These are phyloP conservation scores for Andrena chrysosceles DNA, from an alignment of 2,888 invertebrate genomes.

Conservation along the genomic window DNA sequence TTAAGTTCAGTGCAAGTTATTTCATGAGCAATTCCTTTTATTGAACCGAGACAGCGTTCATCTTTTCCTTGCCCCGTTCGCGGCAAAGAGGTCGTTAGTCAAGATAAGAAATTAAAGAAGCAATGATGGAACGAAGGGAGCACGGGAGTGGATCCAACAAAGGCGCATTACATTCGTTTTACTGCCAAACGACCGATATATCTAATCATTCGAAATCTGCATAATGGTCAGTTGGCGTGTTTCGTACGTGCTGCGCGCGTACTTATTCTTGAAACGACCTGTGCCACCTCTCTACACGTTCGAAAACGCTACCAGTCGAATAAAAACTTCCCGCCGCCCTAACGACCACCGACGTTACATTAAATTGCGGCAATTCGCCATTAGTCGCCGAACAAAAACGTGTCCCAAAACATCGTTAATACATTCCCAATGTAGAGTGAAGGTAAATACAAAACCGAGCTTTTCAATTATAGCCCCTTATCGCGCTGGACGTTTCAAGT, in stretches of 20 bases:
- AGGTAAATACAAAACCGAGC: neutral
- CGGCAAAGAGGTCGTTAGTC: slow-evolving; percentile 63
- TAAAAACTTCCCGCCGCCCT: slow-evolving; percentile 47
- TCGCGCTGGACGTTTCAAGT: too few species aligned
- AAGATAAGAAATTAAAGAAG: slow-evolving; percentile 70
- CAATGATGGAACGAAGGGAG: slow-evolving; percentile 52
- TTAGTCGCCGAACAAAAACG: slow-evolving; percentile 10
- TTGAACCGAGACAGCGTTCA: slow-evolving; percentile 32
- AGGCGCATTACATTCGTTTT: slow-evolving; percentile 69
- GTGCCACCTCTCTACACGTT: slow-evolving; percentile 44
- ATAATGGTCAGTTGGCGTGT: slow-evolving; percentile 79
- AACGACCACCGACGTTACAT: slow-evolving; percentile 38
- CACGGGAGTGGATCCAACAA: slow-evolving; percentile 43
- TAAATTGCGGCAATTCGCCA: slow-evolving; percentile 29
- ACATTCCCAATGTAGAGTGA: neutral
- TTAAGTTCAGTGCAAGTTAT: slow-evolving; percentile 36
- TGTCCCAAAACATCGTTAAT: neutral
- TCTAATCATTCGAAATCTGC: slow-evolving; percentile 78
- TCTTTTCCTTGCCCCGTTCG: slow-evolving; percentile 13
- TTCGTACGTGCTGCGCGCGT: slow-evolving; percentile 48
- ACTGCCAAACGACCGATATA: slow-evolving; percentile 70
- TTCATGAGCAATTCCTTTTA: slow-evolving; percentile 35
- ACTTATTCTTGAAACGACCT: slow-evolving; percentile 38
- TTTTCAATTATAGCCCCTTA: neutral
- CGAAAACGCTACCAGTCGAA: slow-evolving; percentile 30